Base-by-base conservation (phyloP, 2,888 invertebrate genomes). In the Hanleya hanleyi region DNA sequence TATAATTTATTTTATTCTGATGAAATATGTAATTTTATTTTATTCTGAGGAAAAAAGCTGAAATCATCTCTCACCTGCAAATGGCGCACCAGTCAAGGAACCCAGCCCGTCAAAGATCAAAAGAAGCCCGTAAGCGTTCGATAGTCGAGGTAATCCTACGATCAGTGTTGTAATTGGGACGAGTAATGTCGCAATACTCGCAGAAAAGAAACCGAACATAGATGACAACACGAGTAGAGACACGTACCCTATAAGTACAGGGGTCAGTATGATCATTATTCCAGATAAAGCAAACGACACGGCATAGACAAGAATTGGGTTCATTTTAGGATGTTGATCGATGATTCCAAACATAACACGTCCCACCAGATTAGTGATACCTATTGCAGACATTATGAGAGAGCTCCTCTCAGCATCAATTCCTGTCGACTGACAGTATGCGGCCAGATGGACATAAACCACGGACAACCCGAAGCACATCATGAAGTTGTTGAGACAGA, bases 111-210 rank as follows among this genome's bases (percentile, higher is more conserved):
- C 78, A 65, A 82, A 80, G n/a, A 83, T 65, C 15, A 82, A 64
- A 2, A 83, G 71, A 67, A 80, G 83, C 26, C 84, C 83, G 61
- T 83, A 82, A n/a, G 80, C 84, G 36, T 76, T 79, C 26, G 83
- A 75, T 64, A 84, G 80, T 32, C 80, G 67, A 22, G 74, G 71
- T 18, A 83, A 69, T 35, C 80, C 81, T 12, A 84, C 73, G 15
- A 83, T 66, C 32, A 80, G 70, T 9, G 78, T 76, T n/a, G 83
- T 47, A 12, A 83, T 78, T 6, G 74, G 66, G 0, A 80, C 82
- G 18, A 81, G 62, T 18, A 83, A 71, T 0, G 83, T 79, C 29
- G 83, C 84, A 64, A 80, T 75, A 32, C 79, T 77, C 0, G 78
- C 83, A 9, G 81, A 79, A 22, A 83, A 67, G 18, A 83, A 68